These are phyloP conservation scores for Poeciliopsis retropinna DNA, from an alignment of 2,113 vertebrate species.

Conservation along the genomic window DNA sequence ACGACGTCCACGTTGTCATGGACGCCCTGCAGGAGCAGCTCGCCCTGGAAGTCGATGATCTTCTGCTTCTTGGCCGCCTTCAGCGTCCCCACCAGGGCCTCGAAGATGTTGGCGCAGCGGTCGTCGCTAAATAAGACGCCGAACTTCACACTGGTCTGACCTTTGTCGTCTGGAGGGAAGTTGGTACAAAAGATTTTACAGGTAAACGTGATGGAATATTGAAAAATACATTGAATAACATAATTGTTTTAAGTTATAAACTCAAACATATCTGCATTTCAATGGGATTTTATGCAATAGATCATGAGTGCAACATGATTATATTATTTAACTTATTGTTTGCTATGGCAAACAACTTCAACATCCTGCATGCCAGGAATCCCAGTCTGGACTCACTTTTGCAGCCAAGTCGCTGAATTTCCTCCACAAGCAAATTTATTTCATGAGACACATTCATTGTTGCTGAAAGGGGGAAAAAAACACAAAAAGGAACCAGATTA, in stretches of 20 bases:
- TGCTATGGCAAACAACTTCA: background rate
- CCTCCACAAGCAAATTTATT: constrained; percentile 86
- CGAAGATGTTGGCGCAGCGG: constrained; percentile 95
- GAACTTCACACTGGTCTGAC: constrained; percentile 90
- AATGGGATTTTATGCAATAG: background rate
- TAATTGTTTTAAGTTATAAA: too few relatives aligned
- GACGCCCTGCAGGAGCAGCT: constrained; percentile 94
- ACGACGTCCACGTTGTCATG: constrained; percentile 91
- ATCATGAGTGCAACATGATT: constrained; percentile 5
- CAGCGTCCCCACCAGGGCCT: constrained; percentile 95
- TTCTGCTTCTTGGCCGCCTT: constrained; percentile 92
- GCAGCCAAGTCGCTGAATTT: constrained; percentile 91
- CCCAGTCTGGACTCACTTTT: constrained; percentile 83
- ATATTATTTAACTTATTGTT: background rate
- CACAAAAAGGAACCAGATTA: background rate
- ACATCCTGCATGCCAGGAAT: background rate
- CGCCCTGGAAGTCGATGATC: constrained; percentile 84
- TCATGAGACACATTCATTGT: constrained; percentile 93
- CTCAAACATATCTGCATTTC: too few relatives aligned
- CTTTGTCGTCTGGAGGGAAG: constrained; percentile 87
- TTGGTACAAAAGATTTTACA: background rate
- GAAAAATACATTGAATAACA: background rate
- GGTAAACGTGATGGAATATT: background rate
- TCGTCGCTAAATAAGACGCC: constrained; percentile 94
- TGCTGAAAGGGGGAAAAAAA: constrained; percentile 41